These are phyloP conservation scores for Pithecia hirsuta DNA, from an alignment of 2,797 vertebrate species.

Conservation along the genomic window DNA sequence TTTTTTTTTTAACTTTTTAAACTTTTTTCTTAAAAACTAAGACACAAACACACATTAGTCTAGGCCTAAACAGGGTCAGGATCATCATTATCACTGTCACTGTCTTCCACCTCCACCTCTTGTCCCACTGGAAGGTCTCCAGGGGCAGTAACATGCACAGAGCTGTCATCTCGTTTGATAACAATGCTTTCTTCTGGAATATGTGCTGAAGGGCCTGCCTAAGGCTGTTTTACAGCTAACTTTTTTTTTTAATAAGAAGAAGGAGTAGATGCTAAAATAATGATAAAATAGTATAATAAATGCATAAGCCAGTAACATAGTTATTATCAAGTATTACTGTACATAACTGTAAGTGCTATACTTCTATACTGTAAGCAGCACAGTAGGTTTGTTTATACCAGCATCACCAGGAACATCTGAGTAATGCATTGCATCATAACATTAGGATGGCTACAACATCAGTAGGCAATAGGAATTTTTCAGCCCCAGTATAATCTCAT, in stretches of 20 bases:
- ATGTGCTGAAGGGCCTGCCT: neutral
- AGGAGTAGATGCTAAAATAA: neutral
- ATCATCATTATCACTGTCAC: neutral
- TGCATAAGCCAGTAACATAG: neutral
- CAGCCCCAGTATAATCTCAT: neutral
- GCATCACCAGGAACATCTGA: neutral
- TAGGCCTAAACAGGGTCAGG: neutral
- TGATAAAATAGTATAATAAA: neutral
- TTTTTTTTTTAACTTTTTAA: neutral
- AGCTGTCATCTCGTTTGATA: neutral
- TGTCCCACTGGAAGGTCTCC: neutral
- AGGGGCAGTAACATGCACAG: neutral
- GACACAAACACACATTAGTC: neutral
- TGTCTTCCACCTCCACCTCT: neutral
- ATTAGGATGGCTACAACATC: neutral
- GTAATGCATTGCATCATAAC: neutral
- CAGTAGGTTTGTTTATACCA: neutral
- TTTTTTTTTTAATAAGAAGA: neutral
- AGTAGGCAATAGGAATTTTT: neutral
- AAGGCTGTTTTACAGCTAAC: neutral
- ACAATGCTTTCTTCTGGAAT: neutral
- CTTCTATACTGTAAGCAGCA: neutral
- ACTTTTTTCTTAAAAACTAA: neutral
- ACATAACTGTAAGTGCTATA: neutral
- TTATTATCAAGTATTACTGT: neutral